Conservation (phyloP, 2,888 invertebrate genomes). For the Ephialtes manifestator region DNA sequence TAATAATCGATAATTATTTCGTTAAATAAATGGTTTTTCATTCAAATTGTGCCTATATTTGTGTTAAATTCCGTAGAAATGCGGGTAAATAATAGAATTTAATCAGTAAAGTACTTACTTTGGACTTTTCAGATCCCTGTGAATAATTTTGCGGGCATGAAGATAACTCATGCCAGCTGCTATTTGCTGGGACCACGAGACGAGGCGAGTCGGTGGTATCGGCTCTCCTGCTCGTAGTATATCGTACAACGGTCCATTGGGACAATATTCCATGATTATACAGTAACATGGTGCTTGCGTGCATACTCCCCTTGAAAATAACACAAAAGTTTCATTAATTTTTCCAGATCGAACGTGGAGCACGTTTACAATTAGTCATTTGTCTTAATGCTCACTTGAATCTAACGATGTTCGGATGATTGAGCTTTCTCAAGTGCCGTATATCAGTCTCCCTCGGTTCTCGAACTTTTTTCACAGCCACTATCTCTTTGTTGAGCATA, state of each 20-base stretch:
- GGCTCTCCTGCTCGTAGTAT: constrained; percentile 94
- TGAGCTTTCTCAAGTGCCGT: constrained; percentile 95
- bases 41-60: no score
- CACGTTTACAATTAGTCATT: neutral
- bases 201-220: constrained; percentile 94
- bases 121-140: constrained; percentile 99
- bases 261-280: constrained; percentile 99
- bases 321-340: constrained; percentile 6
- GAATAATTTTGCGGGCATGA: constrained; percentile 98
- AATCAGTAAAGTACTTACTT: constrained; percentile 91
- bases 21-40: no score
- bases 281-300: constrained; percentile 96
- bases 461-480: constrained; percentile 98
- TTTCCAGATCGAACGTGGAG: neutral
- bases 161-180: constrained; percentile 98
- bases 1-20: no score
- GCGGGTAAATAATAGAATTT: neutral
- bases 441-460: constrained; percentile 97
- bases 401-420: constrained; percentile 97
- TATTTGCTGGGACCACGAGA: constrained; percentile 98
- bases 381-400: constrained; percentile 89
- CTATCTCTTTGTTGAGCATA: constrained; percentile 92
- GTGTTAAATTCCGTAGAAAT: neutral
- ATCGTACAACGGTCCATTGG: constrained; percentile 97
- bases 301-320: constrained; percentile 93